Conservation (phyloP, 2,113 vertebrate species). For the Vombatus ursinus region DNA sequence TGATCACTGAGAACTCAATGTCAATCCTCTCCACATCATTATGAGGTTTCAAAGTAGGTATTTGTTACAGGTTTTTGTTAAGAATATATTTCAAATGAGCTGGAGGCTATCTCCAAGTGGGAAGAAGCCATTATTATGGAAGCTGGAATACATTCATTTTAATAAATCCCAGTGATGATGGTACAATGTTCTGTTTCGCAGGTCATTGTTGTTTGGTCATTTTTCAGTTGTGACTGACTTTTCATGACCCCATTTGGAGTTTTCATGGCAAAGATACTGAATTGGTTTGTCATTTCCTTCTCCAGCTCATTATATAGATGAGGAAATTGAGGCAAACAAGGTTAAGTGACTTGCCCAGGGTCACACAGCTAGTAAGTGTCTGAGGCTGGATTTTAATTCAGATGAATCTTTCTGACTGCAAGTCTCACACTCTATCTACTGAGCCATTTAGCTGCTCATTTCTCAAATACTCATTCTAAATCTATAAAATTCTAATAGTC, state of each 20-base stretch:
- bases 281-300: no score
- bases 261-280: no score
- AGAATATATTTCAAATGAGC: neutral
- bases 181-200: neutral
- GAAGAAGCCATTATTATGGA: neutral
- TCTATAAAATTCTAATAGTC: neutral
- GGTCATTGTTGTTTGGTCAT: no score
- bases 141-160: neutral
- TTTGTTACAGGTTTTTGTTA: neutral
- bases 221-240: no score
- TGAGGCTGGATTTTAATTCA: no score
- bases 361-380: neutral
- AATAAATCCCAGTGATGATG: neutral
- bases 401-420: no score
- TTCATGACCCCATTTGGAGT: no score
- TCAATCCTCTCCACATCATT: neutral
- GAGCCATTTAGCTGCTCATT: neutral
- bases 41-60: neutral
- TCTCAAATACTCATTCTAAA: neutral
- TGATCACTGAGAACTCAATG: neutral
- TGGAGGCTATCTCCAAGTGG: neutral
- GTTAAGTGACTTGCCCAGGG: neutral
- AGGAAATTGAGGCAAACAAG: neutral
- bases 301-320: no score
- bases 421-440: neutral